A percentile compares a stretch with the other conserved stretches of the same genome.
These are phyloP conservation scores for Rhea pennata DNA, from an alignment of 2,113 vertebrate genomes.

Conservation along the genomic window DNA sequence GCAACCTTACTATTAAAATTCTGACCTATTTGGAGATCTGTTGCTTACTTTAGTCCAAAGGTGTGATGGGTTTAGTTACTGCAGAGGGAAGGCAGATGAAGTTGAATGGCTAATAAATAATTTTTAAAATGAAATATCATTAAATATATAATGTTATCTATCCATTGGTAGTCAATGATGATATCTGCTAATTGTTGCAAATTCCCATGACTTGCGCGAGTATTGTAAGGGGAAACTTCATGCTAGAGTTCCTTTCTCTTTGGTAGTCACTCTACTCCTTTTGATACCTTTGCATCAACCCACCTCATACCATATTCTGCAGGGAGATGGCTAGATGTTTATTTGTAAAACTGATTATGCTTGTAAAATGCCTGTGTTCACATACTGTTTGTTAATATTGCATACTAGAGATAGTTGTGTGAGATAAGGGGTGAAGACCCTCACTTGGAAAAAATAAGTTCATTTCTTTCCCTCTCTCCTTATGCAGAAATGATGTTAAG, in stretches of 20 bases:
- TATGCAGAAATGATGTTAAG: not conserved
- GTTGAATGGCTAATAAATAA: not conserved
- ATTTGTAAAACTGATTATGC: not conserved
- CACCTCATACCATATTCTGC: not conserved
- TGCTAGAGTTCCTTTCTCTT: not conserved
- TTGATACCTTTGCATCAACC: not conserved
- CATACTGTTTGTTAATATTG: not conserved
- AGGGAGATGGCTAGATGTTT: not conserved
- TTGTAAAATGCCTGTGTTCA: not conserved
- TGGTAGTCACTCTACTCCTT: not conserved
- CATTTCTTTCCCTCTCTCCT: not conserved
- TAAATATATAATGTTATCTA: not conserved
- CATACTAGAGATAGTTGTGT: not conserved
- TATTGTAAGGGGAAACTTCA: not conserved
- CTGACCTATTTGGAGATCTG: not conserved
- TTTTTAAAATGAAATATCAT: not conserved
- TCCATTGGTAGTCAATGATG: not conserved
- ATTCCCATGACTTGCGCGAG: not conserved
- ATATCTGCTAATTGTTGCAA: not conserved
- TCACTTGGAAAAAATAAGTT: not conserved
- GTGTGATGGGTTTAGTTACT: not conserved
- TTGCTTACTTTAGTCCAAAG: not conserved
- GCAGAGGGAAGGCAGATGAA: not conserved
- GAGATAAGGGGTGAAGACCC: not conserved
- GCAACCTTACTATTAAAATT: not conserved